Percentiles rank a stretch among this genome's conserved stretches.
phyloP scores from a whole-genome alignment of 2,113 vertebrate species.

The Archilochus colubris region DNA sequence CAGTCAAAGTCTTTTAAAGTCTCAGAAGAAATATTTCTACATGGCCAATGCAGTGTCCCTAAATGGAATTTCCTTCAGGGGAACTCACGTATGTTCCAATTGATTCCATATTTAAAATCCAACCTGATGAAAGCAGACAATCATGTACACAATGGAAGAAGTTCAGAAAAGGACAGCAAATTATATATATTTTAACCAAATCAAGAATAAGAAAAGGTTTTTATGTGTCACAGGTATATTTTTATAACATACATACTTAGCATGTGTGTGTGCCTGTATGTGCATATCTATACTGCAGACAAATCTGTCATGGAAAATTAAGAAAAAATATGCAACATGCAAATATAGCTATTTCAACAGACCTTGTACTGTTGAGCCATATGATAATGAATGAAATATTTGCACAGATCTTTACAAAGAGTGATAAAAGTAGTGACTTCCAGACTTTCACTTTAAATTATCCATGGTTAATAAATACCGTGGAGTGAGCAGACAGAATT shows the following conservation, averaged over 20 bases:
- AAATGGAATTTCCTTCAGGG: conserved; percentile 19
- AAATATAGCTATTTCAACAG: background rate
- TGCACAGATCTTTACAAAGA: background rate
- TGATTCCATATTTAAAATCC: conserved; percentile 20
- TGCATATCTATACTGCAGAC: background rate
- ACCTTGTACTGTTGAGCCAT: background rate
- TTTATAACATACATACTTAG: background rate
- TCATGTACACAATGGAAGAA: background rate
- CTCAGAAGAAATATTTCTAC: conserved; percentile 28
- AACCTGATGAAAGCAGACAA: conserved; percentile 34
- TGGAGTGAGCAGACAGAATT: background rate
- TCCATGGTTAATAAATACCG: background rate
- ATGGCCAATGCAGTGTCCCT: background rate
- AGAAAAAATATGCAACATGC: background rate
- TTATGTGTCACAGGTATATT: background rate
- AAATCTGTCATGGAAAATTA: background rate
- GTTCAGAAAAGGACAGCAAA: background rate
- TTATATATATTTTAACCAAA: background rate
- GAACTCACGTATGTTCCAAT: background rate
- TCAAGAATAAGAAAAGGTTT: background rate
- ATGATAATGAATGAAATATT: background rate
- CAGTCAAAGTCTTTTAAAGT: conserved; percentile 27
- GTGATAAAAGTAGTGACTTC: background rate
- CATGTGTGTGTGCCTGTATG: fast-evolving
- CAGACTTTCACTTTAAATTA: background rate